These are phyloP conservation scores for Anthopleura sola DNA, from an alignment of 64 coral and sea anemone species.

Conservation along the genomic window DNA sequence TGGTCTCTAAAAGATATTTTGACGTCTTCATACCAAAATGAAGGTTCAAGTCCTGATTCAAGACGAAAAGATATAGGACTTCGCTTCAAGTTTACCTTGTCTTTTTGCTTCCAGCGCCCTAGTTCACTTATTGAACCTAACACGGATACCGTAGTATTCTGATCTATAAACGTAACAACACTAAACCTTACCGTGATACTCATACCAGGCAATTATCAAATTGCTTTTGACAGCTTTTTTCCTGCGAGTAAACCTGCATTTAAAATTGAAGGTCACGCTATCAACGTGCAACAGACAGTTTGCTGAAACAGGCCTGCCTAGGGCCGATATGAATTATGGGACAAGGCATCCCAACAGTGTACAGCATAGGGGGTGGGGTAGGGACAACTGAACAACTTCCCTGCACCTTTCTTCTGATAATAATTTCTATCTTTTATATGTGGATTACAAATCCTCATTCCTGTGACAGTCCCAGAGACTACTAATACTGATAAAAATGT, in stretches of 20 bases:
- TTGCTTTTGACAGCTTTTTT: background rate
- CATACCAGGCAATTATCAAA: background rate
- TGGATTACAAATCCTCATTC: too few relatives aligned
- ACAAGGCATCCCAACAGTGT: too few relatives aligned
- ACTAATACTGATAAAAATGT: too few relatives aligned
- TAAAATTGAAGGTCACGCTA: background rate
- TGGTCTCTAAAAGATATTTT: background rate
- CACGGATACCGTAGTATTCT: conserved; percentile 4
- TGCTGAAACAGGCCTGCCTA: background rate
- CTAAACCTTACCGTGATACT: conserved; percentile 20
- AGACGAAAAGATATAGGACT: background rate
- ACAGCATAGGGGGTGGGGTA: too few relatives aligned
- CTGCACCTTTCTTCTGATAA: too few relatives aligned
- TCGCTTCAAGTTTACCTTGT: background rate
- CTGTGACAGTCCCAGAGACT: too few relatives aligned
- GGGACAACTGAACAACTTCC: too few relatives aligned
- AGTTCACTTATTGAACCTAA: conserved; percentile 7
- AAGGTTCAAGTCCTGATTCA: conserved; percentile 12
- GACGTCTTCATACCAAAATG: conserved; percentile 25
- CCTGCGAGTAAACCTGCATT: too few relatives aligned
- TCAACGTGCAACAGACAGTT: too few relatives aligned
- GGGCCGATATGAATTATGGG: background rate
- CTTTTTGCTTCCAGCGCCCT: conserved; percentile 1
- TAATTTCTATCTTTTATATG: too few relatives aligned
- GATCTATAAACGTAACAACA: conserved; percentile 25